A percentile compares a stretch with the other conserved stretches of the same genome.
Evolutionary conservation across 2,113 vertebrate species (phyloP).

Genomic region (Plecturocebus donacophilus): DNA sequence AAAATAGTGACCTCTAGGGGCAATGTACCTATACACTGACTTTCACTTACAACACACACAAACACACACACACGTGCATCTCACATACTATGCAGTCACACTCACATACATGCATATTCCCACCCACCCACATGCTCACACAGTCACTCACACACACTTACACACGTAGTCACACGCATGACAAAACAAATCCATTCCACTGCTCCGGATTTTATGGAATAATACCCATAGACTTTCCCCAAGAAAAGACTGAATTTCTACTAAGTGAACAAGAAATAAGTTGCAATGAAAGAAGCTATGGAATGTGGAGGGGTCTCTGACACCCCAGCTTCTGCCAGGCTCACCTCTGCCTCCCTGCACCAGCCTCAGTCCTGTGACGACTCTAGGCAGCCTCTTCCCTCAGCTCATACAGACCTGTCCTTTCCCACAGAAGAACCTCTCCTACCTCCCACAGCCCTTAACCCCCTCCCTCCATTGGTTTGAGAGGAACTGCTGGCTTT

Average conservation of each 20-base stretch:
- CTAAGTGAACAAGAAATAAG: background rate
- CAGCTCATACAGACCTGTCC: background rate
- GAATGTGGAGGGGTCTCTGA: background rate
- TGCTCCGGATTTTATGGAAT: background rate
- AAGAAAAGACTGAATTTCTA: background rate
- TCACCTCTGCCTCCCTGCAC: background rate
- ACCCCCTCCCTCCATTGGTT: background rate
- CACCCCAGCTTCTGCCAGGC: background rate
- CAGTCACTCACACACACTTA: background rate
- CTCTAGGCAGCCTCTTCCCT: accelerated
- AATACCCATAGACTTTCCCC: background rate
- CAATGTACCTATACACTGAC: background rate
- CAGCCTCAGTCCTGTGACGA: background rate
- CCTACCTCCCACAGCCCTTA: accelerated
- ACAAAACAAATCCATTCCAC: background rate
- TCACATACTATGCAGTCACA: background rate
- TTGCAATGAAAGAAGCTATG: background rate
- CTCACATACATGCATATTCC: background rate
- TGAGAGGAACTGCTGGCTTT: background rate
- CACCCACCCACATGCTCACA: background rate
- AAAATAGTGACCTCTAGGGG: background rate
- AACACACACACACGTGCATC: background rate
- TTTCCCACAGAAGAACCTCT: background rate
- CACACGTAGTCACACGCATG: background rate
- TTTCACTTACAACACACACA: background rate